Evolutionary conservation across 1,140 invertebrate species (phyloP).

Genomic region (Akabosia matsudoensis): DNA sequence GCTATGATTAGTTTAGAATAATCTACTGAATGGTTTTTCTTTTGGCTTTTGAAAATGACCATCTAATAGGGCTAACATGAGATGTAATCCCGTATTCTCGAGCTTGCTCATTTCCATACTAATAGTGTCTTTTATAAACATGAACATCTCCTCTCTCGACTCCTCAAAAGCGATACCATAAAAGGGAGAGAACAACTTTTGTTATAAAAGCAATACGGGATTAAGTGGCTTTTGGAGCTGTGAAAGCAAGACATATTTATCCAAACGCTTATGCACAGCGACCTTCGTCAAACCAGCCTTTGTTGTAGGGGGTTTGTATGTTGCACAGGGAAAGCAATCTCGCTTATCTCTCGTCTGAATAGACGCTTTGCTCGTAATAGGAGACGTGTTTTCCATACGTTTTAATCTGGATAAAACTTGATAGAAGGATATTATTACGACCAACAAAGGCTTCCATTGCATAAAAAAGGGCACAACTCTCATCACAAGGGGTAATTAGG

Average conservation of each 20-base stretch:
- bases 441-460: neutral
- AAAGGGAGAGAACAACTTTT: no score
- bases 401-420: neutral
- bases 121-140: neutral
- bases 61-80: slow-evolving; percentile 4
- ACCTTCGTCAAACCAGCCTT: no score
- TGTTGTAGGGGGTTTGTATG: no score
- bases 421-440: neutral
- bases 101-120: slow-evolving; percentile 14
- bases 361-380: neutral
- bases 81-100: slow-evolving; percentile 6
- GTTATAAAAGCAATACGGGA: no score
- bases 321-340: no score
- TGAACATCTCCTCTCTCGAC: neutral
- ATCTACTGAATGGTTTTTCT: neutral
- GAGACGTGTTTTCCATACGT: neutral
- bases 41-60: slow-evolving; percentile 22
- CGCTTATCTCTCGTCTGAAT: neutral
- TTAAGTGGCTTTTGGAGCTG: no score
- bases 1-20: neutral
- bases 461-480: no score
- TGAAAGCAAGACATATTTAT: no score
- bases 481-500: no score
- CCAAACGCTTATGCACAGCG: no score
- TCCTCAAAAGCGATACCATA: no score